Conservation (phyloP, 2,113 vertebrate genomes). For the Lutjanus erythropterus region DNA sequence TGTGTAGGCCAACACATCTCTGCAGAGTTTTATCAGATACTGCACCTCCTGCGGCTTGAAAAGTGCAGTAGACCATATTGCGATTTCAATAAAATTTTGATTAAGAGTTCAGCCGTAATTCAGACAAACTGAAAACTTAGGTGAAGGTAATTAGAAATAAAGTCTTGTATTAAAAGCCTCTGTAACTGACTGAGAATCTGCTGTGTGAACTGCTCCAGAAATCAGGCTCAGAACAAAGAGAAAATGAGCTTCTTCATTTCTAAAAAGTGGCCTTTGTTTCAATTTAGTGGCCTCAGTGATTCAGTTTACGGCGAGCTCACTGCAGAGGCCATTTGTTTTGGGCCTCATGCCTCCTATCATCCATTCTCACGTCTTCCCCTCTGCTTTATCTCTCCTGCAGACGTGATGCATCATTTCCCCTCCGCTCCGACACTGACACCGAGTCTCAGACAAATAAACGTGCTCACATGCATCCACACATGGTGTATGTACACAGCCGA, state of each 20-base stretch:
- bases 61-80: too few species aligned
- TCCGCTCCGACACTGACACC: conserved; percentile 10
- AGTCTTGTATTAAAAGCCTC: not conserved
- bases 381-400: conserved; percentile 72
- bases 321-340: conserved; percentile 43
- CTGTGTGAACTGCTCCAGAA: not conserved
- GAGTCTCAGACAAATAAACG: not conserved
- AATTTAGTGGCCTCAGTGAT: conserved; percentile 31
- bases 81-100: too few species aligned
- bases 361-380: conserved; percentile 62
- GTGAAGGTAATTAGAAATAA: too few species aligned
- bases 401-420: conserved; percentile 73
- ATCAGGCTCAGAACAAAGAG: not conserved
- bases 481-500: conserved; percentile 26
- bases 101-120: too few species aligned
- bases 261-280: conserved; percentile 14
- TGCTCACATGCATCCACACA: conserved; percentile 31
- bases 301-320: conserved; percentile 2
- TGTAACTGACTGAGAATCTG: not conserved
- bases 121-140: too few species aligned
- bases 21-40: too few species aligned
- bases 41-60: too few species aligned
- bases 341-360: conserved; percentile 44
- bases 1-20: too few species aligned
- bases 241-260: not conserved